phyloP scores from a whole-genome alignment of 2,113 vertebrate species.

The Cyanocitta stelleri region DNA sequence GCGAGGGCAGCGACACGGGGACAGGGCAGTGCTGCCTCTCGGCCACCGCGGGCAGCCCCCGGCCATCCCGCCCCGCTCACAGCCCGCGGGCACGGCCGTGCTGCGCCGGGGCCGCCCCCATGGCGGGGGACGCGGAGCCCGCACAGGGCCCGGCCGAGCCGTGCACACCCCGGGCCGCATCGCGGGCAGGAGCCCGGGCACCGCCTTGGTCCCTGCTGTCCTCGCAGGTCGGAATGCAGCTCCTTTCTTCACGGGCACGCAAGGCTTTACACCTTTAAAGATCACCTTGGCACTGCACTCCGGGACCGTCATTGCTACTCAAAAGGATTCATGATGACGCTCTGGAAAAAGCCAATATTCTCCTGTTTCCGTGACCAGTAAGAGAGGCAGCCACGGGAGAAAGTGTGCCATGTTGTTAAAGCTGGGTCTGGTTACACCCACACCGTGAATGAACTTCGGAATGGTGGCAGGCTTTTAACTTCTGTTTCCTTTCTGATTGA shows the following conservation, averaged over 20 bases:
- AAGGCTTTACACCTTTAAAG: background rate
- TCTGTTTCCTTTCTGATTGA: background rate
- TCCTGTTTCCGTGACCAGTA: background rate
- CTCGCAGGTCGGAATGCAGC: accelerated
- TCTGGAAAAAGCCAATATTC: background rate
- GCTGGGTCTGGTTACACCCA: background rate
- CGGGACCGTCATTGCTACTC: accelerated
- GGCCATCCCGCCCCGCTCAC: background rate
- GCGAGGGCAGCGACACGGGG: accelerated
- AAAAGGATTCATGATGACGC: background rate
- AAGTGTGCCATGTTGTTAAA: background rate
- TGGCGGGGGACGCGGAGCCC: accelerated
- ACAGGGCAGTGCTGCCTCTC: background rate
- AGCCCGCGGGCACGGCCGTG: background rate
- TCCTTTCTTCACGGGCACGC: background rate
- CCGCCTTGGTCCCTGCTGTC: accelerated
- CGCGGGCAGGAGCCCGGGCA: background rate
- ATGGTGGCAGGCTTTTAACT: background rate
- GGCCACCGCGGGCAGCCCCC: background rate
- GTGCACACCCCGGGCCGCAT: accelerated
- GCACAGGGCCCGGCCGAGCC: accelerated
- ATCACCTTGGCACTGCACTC: background rate
- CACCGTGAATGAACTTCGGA: background rate
- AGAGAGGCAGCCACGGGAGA: background rate
- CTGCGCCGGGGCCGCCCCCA: background rate